Evolutionary conservation across 2,113 vertebrate genomes (phyloP), one percentile per base, ranked within the genome.

Genomic region (Phoxinus phoxinus): DNA sequence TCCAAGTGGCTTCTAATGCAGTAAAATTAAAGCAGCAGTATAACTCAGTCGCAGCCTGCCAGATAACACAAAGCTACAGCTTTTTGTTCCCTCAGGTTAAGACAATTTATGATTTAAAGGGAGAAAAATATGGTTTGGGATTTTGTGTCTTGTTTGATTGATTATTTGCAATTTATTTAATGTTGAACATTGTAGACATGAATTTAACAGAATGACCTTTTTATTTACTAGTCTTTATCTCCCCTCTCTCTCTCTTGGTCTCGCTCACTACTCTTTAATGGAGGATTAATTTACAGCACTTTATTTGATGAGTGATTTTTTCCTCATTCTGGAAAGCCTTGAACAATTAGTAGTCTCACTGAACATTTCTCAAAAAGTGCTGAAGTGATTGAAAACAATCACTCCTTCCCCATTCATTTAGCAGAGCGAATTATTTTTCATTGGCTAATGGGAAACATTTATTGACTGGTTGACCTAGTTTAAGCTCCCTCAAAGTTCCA

Each of bases 401-500:
- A 73, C 12, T 25, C 41, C 17, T 76, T 25, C 46, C 73, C 8
- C 73, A 76, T 30, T 76, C 27, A 53, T 76, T 53, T 19, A 53
- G 48, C 46, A 76, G 48, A 76, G 46, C 17, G 32, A 56, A 27
- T 51, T 27, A 23, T 76, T 53, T 76, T 51, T 56, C 48, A 32
- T 23, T 76, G 74, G 74, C 27, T 76, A 76, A 76, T 6, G 48
- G 48, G 46, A 5, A 76, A 53, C 74, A 76, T 5, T 51, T 76
- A 76, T 76, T 19, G 48, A 76, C 27, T 53, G 48, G n/a, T 10
- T 76, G 46, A 51, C 41, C 71, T 74, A 74, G n/a, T 73, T 73
- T 73, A 73, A 41, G 71, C 27, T 19, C n/a, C 3, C 25, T 51
- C 25, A 75, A 12, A 23, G 19, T 73, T 73, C 71, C 13, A 17